Percentiles rank a stretch among this genome's conserved stretches.
These are phyloP conservation scores for Lepidostoma basale DNA, from an alignment of 1,140 invertebrate genomes.

Conservation along the genomic window DNA sequence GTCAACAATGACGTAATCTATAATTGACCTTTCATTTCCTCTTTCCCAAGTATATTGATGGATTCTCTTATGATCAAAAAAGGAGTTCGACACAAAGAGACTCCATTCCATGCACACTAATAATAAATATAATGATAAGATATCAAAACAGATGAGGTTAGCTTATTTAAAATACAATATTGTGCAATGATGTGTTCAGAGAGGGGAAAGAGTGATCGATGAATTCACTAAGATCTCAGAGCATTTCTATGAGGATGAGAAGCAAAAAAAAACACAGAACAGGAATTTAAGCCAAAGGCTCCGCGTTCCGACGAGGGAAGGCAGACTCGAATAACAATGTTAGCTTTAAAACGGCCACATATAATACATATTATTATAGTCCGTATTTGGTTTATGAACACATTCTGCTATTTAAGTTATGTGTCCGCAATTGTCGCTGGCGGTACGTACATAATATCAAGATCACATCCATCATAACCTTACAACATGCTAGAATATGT, in stretches of 20 bases:
- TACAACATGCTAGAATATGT: not conserved
- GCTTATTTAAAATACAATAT: too few relatives aligned
- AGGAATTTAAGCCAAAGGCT: not conserved
- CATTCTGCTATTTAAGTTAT: not conserved
- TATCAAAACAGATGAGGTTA: too few relatives aligned
- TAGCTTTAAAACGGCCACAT: not conserved
- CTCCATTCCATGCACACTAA: too few relatives aligned
- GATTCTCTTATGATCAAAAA: too few relatives aligned
- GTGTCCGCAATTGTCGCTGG: not conserved
- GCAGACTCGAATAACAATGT: not conserved
- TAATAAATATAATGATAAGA: too few relatives aligned
- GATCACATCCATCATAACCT: not conserved
- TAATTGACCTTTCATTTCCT: too few relatives aligned
- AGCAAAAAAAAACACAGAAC: not conserved
- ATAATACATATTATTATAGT: not conserved
- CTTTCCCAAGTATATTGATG: too few relatives aligned
- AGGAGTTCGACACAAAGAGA: too few relatives aligned
- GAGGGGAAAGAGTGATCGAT: slow-evolving; percentile 14
- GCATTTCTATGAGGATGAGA: not conserved
- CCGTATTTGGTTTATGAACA: not conserved
- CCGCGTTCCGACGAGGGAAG: not conserved
- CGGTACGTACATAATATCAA: not conserved
- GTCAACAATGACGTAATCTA: too few relatives aligned
- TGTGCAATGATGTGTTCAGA: not conserved
- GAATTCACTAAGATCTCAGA: not conserved